These are phyloP conservation scores for Strigops habroptila DNA, from an alignment of 2,113 vertebrate species.

Conservation along the genomic window DNA sequence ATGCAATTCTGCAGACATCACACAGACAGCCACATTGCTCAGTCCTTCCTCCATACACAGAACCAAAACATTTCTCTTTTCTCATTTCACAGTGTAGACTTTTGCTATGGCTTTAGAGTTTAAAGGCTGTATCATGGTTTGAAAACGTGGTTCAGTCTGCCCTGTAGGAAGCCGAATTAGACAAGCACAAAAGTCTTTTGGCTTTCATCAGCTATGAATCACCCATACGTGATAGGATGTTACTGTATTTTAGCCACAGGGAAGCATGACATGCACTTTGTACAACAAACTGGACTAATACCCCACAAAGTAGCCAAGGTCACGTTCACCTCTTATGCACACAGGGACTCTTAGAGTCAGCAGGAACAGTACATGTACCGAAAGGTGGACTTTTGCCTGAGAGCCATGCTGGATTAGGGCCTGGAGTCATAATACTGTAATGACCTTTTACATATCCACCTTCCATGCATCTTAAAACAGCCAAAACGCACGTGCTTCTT, in stretches of 20 bases:
- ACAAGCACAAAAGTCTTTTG: background rate
- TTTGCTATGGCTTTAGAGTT: background rate
- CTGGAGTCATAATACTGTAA: background rate
- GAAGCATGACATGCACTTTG: background rate
- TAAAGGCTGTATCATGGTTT: background rate
- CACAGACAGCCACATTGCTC: background rate
- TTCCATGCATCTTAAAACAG: accelerated
- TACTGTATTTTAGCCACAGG: background rate
- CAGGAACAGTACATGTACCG: background rate
- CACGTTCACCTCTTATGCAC: background rate
- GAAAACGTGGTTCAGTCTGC: background rate
- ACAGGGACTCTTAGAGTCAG: background rate
- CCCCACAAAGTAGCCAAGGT: background rate
- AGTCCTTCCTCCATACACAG: background rate
- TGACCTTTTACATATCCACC: background rate
- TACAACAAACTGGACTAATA: background rate
- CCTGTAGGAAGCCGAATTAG: background rate
- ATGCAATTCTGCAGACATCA: background rate
- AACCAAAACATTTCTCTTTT: background rate
- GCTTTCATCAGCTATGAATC: background rate
- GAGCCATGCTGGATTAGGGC: background rate
- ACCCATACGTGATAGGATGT: background rate
- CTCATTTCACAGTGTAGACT: background rate
- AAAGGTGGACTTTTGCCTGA: background rate
- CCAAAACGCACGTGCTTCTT: background rate